These are phyloP conservation scores for Eupithecia inturbata DNA, from an alignment of 2,888 invertebrate genomes.

Conservation along the genomic window DNA sequence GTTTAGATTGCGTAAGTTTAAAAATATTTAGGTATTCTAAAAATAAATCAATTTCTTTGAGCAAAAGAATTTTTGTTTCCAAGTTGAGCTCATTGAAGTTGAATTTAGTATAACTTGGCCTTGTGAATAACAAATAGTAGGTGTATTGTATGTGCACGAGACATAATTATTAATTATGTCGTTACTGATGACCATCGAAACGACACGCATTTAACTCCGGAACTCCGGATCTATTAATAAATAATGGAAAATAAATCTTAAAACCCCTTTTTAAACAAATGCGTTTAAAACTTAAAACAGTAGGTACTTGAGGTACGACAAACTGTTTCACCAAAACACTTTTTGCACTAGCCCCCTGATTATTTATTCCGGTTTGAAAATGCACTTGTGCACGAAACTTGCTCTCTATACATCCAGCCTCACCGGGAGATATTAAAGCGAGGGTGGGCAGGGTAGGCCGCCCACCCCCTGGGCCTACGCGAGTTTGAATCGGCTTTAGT, in stretches of 20 bases:
- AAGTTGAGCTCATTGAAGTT: background rate
- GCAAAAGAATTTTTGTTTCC: background rate
- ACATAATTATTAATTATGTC: background rate
- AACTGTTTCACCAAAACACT: conserved; percentile 39
- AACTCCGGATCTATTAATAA: background rate
- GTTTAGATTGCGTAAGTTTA: no score
- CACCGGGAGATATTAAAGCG: conserved; percentile 63
- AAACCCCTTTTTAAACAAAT: background rate
- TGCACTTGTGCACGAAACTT: conserved; percentile 70
- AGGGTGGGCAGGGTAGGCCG: conserved; percentile 35
- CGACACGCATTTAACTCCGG: background rate
- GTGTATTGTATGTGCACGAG: background rate
- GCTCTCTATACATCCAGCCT: conserved; percentile 63
- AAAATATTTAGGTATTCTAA: no score
- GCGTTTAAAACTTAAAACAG: conserved; percentile 25
- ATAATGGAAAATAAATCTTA: background rate
- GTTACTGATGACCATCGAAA: background rate
- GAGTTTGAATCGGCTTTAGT: conserved; percentile 18
- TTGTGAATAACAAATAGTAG: background rate
- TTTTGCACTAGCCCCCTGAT: conserved; percentile 52
- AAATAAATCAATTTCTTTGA: background rate
- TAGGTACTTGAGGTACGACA: conserved; percentile 34
- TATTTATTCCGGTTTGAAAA: conserved; percentile 67
- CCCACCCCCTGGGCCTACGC: conserved; percentile 19
- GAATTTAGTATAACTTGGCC: background rate